Percentiles rank a stretch among this genome's conserved stretches.
phyloP scores from a whole-genome alignment of 2,797 vertebrate species.

The Anas flavirostris region DNA sequence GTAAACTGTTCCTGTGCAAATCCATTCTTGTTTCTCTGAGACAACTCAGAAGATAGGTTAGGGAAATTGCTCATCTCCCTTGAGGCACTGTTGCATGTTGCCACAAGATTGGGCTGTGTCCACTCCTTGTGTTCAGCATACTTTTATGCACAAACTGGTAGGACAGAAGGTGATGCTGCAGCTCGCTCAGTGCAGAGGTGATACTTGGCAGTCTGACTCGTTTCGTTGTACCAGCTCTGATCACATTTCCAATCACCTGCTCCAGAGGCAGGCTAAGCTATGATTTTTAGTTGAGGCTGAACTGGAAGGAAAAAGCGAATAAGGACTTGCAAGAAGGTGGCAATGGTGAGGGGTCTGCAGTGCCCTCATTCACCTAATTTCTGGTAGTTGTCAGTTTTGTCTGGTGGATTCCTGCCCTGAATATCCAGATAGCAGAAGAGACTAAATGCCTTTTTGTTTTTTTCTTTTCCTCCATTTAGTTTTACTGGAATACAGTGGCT shows the following conservation, averaged over 20 bases:
- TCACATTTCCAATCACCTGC: neutral
- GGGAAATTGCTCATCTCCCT: slow-evolving; percentile 62
- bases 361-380: neutral
- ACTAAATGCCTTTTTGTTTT: neutral
- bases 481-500: neutral
- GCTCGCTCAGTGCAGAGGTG: neutral
- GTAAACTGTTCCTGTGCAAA: slow-evolving; percentile 17
- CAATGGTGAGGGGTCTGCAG: neutral
- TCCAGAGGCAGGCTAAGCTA: neutral
- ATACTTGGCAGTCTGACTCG: neutral
- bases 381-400: neutral
- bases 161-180: neutral
- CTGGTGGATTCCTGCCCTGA: neutral
- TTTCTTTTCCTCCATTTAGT: neutral
- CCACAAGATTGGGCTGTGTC: slow-evolving; percentile 32
- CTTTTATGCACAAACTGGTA: neutral
- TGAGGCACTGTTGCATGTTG: slow-evolving; percentile 26
- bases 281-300: neutral
- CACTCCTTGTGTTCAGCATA: neutral
- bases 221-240: neutral
- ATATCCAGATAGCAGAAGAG: neutral
- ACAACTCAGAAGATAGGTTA: neutral
- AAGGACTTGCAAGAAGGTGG: neutral
- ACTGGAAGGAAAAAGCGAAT: neutral
- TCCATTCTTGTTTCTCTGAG: slow-evolving; percentile 46